Evolutionary conservation across 2,888 invertebrate species (phyloP).

Genomic region (Lasioglossum villosulum): DNA sequence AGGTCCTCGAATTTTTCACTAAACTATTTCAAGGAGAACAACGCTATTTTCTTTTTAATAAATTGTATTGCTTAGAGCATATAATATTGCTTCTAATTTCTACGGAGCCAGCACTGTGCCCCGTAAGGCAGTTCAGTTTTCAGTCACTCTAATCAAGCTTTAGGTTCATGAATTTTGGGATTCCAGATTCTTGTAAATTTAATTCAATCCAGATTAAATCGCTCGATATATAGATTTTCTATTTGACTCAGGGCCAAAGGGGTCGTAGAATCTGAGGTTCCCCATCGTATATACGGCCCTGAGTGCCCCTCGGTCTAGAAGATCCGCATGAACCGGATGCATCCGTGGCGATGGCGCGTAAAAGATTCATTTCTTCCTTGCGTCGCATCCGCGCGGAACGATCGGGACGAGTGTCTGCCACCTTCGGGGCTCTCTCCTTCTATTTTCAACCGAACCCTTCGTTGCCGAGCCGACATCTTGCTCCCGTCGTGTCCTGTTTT

Average conservation of each 20-base stretch:
- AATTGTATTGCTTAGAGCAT: too few species aligned
- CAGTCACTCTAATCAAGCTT: neutral
- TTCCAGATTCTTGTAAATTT: neutral
- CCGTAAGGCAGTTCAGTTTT: neutral
- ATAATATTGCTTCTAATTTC: neutral
- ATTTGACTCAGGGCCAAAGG: neutral
- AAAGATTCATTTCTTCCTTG: constrained; percentile 72
- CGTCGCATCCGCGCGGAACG: constrained; percentile 42
- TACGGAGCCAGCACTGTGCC: neutral
- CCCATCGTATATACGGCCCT: neutral
- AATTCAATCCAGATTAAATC: neutral
- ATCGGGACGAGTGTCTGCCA: constrained; percentile 25
- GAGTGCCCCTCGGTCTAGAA: constrained; percentile 39
- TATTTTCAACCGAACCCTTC: constrained; percentile 51
- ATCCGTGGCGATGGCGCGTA: constrained; percentile 65
- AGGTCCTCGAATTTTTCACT: neutral
- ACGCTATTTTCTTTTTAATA: neutral
- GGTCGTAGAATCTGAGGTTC: neutral
- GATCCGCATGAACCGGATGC: constrained; percentile 70
- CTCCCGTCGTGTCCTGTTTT: constrained; percentile 5
- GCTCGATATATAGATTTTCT: neutral
- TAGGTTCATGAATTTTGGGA: neutral
- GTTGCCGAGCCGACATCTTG: constrained; percentile 16
- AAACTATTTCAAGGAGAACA: neutral
- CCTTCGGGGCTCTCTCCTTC: constrained; percentile 18